Evolutionary conservation across 2,888 invertebrate genomes (phyloP).

Genomic region (Entomobrya proxima): DNA sequence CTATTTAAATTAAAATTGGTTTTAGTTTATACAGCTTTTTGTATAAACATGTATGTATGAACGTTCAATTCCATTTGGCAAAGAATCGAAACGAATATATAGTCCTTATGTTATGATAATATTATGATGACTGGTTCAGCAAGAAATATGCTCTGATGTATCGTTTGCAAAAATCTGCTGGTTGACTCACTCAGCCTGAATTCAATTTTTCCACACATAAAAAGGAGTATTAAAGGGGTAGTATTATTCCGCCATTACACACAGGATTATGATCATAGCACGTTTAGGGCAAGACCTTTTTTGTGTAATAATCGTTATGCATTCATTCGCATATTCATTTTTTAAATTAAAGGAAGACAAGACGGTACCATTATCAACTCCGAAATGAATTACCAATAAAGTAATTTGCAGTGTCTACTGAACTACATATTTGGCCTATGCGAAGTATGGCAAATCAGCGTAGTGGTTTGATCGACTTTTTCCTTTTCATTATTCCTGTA

Average conservation of each 20-base stretch:
- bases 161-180: too few species aligned
- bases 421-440: background rate
- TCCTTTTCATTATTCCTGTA: background rate
- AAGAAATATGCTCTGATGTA: too few species aligned
- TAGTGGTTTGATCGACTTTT: background rate
- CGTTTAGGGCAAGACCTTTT: conserved; percentile 31
- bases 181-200: too few species aligned
- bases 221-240: too few species aligned
- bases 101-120: too few species aligned
- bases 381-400: conserved; percentile 11
- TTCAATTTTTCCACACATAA: too few species aligned
- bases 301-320: conserved; percentile 59
- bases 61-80: background rate
- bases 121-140: too few species aligned
- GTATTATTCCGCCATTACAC: too few species aligned
- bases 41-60: background rate
- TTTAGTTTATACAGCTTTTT: too few species aligned
- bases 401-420: conserved; percentile 10
- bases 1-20: conserved; percentile 13
- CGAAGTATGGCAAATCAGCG: background rate
- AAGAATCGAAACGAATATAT: too few species aligned
- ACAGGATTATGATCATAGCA: conserved; percentile 35
- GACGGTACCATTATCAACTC: background rate
- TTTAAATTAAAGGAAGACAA: background rate
- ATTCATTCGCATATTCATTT: conserved; percentile 4